These are phyloP conservation scores for Genyomyrus donnyi DNA, from an alignment of 2,113 vertebrate species.

Conservation along the genomic window DNA sequence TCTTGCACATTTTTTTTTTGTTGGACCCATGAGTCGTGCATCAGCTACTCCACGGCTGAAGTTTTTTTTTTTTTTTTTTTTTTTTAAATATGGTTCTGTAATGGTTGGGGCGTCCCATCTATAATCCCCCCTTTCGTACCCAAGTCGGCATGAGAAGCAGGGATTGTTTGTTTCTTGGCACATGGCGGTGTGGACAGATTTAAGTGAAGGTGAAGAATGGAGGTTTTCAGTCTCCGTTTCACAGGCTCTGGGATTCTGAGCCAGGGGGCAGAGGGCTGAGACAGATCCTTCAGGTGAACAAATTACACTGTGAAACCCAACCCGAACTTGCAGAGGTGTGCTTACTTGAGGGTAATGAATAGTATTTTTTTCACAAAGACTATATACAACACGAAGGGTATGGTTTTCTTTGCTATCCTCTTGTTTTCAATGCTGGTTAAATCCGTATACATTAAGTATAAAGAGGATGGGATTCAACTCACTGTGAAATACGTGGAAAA, in stretches of 20 bases:
- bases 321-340: background rate
- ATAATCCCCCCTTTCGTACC: background rate
- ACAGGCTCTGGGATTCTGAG: background rate
- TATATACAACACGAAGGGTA: background rate
- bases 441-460: background rate
- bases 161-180: conserved; percentile 6
- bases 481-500: background rate
- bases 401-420: background rate
- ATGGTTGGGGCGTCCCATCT: conserved; percentile 10
- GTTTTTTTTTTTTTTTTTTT: background rate
- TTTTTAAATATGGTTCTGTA: conserved; percentile 14
- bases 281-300: conserved; percentile 9
- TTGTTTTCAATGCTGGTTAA: background rate
- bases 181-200: background rate
- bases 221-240: conserved; percentile 10
- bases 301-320: background rate
- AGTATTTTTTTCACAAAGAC: background rate
- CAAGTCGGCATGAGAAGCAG: background rate
- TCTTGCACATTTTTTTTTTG: background rate
- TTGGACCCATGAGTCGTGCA: background rate
- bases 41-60: background rate
- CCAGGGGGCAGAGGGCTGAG: background rate
- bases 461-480: background rate
- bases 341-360: background rate
- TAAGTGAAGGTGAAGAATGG: background rate